Percentiles rank a stretch among this genome's conserved stretches.
phyloP scores from a whole-genome alignment of 2,797 vertebrate species.

The Cheirogaleus major region DNA sequence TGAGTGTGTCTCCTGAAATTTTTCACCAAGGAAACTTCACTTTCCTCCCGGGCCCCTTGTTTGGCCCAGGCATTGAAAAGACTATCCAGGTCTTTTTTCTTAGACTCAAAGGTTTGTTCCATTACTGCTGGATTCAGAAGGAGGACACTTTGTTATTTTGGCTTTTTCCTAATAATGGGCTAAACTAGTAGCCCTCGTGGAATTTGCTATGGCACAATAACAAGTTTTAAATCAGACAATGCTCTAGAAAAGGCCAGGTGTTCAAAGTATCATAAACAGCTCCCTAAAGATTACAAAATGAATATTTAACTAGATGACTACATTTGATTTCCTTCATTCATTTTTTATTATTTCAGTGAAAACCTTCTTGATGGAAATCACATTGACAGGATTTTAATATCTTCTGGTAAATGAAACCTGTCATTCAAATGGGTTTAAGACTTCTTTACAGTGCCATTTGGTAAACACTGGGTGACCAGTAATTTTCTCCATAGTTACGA shows the following conservation, averaged over 20 bases:
- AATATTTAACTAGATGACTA: constrained; percentile 88
- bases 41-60: background rate
- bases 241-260: constrained; percentile 69
- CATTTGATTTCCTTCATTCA: constrained; percentile 86
- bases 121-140: background rate
- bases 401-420: constrained; percentile 83
- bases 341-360: constrained; percentile 85
- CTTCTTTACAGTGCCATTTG: constrained; percentile 64
- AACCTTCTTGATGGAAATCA: constrained; percentile 83
- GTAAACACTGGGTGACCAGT: constrained; percentile 66
- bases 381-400: constrained; percentile 82
- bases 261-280: constrained; percentile 81
- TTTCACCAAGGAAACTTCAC: background rate
- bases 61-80: background rate
- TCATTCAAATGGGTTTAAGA: constrained; percentile 48
- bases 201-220: constrained; percentile 46
- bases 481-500: constrained; percentile 69
- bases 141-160: constrained; percentile 31
- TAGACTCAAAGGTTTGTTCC: background rate
- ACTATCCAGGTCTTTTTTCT: background rate
- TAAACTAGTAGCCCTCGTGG: constrained; percentile 40
- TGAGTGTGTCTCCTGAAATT: background rate
- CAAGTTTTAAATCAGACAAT: constrained; percentile 68
- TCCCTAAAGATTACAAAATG: constrained; percentile 83
- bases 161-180: background rate